These are phyloP conservation scores for Oceanodroma leucorhoa DNA, from an alignment of 2,797 vertebrate species.

Conservation along the genomic window DNA sequence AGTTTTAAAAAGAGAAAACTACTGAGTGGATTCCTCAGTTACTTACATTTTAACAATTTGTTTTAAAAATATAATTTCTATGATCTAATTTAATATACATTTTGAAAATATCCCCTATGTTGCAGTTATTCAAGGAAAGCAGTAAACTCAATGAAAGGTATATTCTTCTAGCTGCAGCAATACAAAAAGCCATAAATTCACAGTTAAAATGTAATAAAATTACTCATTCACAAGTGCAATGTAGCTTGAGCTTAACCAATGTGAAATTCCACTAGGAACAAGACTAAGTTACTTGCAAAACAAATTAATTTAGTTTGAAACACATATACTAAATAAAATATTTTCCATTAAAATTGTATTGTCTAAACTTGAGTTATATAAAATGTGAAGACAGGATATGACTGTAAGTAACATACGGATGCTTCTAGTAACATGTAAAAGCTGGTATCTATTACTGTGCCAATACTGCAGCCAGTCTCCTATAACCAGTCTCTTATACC, in stretches of 20 bases:
- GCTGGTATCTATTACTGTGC: background rate
- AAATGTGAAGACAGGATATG: background rate
- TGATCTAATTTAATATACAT: slow-evolving; percentile 24
- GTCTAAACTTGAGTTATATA: background rate
- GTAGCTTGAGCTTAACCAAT: slow-evolving; percentile 15
- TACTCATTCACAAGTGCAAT: slow-evolving; percentile 27
- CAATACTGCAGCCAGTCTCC: background rate
- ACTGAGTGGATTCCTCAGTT: background rate
- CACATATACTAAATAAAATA: background rate
- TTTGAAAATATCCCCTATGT: slow-evolving; percentile 45
- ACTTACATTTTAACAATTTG: background rate
- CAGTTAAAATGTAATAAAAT: slow-evolving; percentile 29
- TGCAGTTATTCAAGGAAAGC: slow-evolving; percentile 34
- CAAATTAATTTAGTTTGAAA: background rate
- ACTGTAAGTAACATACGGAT: background rate
- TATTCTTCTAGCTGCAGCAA: slow-evolving; percentile 28
- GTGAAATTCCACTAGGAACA: slow-evolving; percentile 13
- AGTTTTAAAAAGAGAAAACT: background rate
- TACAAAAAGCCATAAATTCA: slow-evolving; percentile 47
- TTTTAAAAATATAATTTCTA: slow-evolving; percentile 45
- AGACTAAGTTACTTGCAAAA: background rate
- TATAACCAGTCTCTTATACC: background rate
- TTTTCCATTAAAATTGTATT: background rate
- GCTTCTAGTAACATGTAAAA: background rate
- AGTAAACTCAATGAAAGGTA: slow-evolving; percentile 20